A percentile compares a stretch with the other conserved stretches of the same genome.
These are phyloP conservation scores for Drepana falcataria DNA, from an alignment of 2,888 invertebrate genomes.

Conservation along the genomic window DNA sequence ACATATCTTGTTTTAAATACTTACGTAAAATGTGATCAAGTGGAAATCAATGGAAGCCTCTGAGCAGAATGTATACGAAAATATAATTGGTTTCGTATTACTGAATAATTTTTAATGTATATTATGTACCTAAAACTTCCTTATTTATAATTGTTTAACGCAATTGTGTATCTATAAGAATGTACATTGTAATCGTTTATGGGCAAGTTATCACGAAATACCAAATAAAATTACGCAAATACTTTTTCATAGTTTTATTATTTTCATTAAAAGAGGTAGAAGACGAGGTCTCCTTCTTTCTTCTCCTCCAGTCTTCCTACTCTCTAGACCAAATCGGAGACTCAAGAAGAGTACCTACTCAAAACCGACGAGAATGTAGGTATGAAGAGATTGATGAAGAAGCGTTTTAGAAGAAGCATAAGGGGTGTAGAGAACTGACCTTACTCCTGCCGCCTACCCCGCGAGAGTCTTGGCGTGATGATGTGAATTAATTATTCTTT, in stretches of 20 bases:
- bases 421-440: too few relatives aligned
- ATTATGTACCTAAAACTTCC: neutral
- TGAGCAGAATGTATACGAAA: conserved; percentile 68
- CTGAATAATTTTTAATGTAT: too few relatives aligned
- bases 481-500: too few relatives aligned
- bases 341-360: too few relatives aligned
- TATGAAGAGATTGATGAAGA: too few relatives aligned
- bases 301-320: too few relatives aligned
- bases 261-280: neutral
- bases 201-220: conserved; percentile 63
- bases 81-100: conserved; percentile 11
- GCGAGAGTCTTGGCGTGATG: too few relatives aligned
- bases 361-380: too few relatives aligned
- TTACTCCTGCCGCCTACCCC: too few relatives aligned
- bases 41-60: conserved; percentile 54
- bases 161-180: conserved; percentile 62
- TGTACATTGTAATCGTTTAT: conserved; percentile 74
- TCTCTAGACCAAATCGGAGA: too few relatives aligned
- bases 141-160: conserved; percentile 57
- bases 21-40: conserved; percentile 40
- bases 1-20: conserved; percentile 64
- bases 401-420: too few relatives aligned
- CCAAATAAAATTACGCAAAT: conserved; percentile 60
- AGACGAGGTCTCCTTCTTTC: too few relatives aligned
- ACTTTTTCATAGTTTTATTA: conserved; percentile 35